A percentile compares a stretch with the other conserved stretches of the same genome.
These are phyloP conservation scores for Apocheima hispidaria DNA, from an alignment of 2,888 invertebrate genomes.

Conservation along the genomic window DNA sequence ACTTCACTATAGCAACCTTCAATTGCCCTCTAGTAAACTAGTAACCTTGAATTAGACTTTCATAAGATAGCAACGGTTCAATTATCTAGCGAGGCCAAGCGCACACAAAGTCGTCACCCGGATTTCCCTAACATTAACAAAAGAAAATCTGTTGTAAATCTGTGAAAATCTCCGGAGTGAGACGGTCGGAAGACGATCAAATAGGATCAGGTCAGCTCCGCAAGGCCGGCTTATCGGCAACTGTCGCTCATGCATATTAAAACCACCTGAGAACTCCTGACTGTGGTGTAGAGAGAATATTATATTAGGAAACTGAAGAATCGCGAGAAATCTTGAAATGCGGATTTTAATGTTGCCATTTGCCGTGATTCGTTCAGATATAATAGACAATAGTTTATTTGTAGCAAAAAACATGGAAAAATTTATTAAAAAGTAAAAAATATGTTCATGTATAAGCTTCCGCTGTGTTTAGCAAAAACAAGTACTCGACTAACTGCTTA, in stretches of 20 bases:
- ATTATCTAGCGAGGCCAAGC: constrained; percentile 10
- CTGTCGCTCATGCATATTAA: constrained; percentile 77
- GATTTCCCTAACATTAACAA: constrained; percentile 45
- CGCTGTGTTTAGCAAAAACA: too few species aligned
- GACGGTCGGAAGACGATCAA: constrained; percentile 65
- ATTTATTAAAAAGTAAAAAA: too few species aligned
- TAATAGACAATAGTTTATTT: too few species aligned
- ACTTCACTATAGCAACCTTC: neutral
- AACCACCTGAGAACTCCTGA: constrained; percentile 59
- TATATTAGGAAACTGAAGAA: constrained; percentile 54
- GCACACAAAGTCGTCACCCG: constrained; percentile 18
- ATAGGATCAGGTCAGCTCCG: constrained; percentile 74
- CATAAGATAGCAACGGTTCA: neutral
- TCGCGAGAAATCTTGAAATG: constrained; percentile 11
- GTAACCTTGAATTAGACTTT: constrained; percentile 5
- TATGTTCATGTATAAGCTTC: too few species aligned
- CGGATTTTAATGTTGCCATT: constrained; percentile 1
- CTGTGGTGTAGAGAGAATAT: constrained; percentile 63
- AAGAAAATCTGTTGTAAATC: constrained; percentile 62
- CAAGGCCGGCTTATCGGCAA: constrained; percentile 70
- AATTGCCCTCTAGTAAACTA: neutral
- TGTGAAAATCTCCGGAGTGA: constrained; percentile 54
- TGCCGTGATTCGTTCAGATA: neutral
- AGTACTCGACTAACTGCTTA: too few species aligned
- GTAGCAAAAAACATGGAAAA: too few species aligned